Evolutionary conservation across 1,140 invertebrate species (phyloP).

Genomic region (Mya arenaria): DNA sequence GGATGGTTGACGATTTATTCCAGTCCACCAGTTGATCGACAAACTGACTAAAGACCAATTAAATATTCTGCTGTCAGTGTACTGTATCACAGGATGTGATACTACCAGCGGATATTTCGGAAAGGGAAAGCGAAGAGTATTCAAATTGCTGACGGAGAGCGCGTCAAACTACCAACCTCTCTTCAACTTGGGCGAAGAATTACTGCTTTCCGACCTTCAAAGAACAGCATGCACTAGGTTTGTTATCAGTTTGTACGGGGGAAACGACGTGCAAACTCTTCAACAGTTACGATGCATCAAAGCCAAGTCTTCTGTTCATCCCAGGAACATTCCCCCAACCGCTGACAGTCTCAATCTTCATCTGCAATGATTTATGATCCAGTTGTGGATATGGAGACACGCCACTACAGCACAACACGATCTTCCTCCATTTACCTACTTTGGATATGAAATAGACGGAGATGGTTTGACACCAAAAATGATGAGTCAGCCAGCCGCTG

Average conservation of each 20-base stretch:
- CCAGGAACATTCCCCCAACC: background rate
- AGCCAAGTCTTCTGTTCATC: background rate
- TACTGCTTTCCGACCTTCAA: background rate
- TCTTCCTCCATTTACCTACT: background rate
- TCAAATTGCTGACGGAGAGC: constrained; percentile 6
- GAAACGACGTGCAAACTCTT: background rate
- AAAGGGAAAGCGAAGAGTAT: constrained; percentile 22
- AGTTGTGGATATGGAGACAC: constrained; percentile 18
- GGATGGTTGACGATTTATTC: constrained; percentile 17
- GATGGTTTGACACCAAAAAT: no score
- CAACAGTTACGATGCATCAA: background rate
- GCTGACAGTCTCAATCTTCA: constrained; percentile 3
- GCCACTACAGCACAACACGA: background rate
- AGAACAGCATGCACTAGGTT: constrained; percentile 17
- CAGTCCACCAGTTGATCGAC: background rate
- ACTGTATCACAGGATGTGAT: constrained; percentile 36
- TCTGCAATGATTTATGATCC: constrained; percentile 2
- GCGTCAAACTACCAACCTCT: no score
- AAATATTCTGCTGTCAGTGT: constrained; percentile 26
- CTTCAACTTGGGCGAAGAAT: background rate
- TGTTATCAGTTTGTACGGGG: background rate
- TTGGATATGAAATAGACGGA: no score
- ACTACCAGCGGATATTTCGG: constrained; percentile 20
- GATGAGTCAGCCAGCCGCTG: constrained; percentile 8
- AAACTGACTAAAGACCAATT: background rate